Evolutionary conservation across 1,140 invertebrate genomes (phyloP).

Genomic region (Popillia japonica): DNA sequence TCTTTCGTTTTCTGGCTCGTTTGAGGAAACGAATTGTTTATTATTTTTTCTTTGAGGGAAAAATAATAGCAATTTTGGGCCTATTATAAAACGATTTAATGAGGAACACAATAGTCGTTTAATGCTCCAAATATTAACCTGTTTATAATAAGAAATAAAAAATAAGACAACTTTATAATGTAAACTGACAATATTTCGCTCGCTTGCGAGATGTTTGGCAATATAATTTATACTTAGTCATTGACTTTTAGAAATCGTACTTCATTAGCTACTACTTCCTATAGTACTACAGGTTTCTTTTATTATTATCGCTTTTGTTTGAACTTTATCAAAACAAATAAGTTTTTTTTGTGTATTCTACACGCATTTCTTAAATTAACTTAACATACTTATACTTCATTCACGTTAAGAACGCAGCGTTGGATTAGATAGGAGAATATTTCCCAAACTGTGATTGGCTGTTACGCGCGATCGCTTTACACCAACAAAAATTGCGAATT

Average conservation of each 20-base stretch:
- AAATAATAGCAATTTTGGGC: background rate
- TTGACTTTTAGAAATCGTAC: background rate
- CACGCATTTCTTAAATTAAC: no score
- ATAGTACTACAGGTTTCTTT: background rate
- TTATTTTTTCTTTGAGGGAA: background rate
- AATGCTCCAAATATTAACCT: background rate
- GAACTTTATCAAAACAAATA: conserved; percentile 7
- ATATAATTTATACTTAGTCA: background rate
- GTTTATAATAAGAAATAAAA: conserved; percentile 4
- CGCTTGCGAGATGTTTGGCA: background rate
- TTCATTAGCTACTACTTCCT: background rate
- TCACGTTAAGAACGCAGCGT: no score
- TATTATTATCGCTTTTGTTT: conserved; percentile 5
- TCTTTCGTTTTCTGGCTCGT: no score
- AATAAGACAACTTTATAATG: background rate
- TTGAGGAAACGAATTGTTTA: background rate
- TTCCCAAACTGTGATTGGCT: no score
- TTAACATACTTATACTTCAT: no score
- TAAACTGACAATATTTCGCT: conserved; percentile 4
- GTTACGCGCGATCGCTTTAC: no score
- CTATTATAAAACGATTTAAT: background rate
- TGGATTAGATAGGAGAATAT: no score
- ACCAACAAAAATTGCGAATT: no score
- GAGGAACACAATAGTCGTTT: background rate
- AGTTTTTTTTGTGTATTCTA: background rate